A percentile compares a stretch with the other conserved stretches of the same genome.
Evolutionary conservation across 2,888 invertebrate genomes (phyloP).

Genomic region (Tachina grossa): DNA sequence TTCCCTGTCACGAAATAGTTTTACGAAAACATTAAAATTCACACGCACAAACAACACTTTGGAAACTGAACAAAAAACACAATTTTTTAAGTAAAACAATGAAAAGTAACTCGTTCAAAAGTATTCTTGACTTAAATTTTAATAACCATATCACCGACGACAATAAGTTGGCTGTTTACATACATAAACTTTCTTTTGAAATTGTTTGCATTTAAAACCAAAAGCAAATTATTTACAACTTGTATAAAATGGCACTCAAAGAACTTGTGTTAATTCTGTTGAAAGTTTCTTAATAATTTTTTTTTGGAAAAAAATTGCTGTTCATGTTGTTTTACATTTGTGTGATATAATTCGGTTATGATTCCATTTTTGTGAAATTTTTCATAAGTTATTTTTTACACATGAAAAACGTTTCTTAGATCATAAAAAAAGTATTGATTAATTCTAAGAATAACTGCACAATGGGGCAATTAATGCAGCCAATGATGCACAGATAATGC

Average conservation of each 20-base stretch:
- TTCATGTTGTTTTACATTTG: too few relatives aligned
- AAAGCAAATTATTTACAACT: background rate
- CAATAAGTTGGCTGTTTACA: background rate
- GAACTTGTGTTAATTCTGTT: background rate
- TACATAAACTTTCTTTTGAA: slow-evolving; percentile 38
- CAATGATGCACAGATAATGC: too few relatives aligned
- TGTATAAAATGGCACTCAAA: background rate
- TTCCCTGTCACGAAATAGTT: slow-evolving; percentile 47
- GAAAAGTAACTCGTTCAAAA: slow-evolving; percentile 25
- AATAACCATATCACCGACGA: background rate
- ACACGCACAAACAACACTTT: background rate
- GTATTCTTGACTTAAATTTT: background rate
- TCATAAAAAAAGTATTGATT: too few relatives aligned
- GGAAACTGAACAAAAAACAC: background rate
- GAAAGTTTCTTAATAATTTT: background rate
- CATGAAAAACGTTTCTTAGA: too few relatives aligned
- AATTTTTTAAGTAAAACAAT: background rate
- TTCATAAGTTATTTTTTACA: too few relatives aligned
- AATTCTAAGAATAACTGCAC: too few relatives aligned
- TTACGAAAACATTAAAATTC: slow-evolving; percentile 22
- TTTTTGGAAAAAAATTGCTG: too few relatives aligned
- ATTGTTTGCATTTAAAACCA: background rate
- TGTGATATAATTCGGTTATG: too few relatives aligned
- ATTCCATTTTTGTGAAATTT: too few relatives aligned
- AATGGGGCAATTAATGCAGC: too few relatives aligned